Evolutionary conservation across 2,113 vertebrate genomes (phyloP), one percentile per base, ranked within the genome.

Genomic region (Rhinogobius similis): DNA sequence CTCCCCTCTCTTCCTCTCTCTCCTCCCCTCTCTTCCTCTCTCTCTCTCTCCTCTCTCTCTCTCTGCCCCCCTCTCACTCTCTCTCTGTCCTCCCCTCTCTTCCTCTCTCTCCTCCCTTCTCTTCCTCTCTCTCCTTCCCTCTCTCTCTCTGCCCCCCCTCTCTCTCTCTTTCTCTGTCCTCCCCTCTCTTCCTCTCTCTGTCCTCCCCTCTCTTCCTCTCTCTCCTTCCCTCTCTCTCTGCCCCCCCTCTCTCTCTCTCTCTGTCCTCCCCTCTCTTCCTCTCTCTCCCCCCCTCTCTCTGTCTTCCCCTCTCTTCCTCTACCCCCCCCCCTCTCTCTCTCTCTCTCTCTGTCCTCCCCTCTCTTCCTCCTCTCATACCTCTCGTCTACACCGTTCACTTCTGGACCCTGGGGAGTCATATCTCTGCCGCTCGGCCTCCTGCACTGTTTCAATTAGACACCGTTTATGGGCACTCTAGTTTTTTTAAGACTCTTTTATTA

Each of bases 401-500:
- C 61, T 73, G 52, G 62, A 65, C 64, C 71, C 81, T 39, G 72
- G 80, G 73, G 84, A 88, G 73, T 46, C 56, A 55, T 70, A 55
- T 72, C 75, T 71, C 70, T 71, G 74, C 79, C 62, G 11, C 87
- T 77, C 76, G 76, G 86, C 76, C 82, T 81, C 74, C 82, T 84
- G 78, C 84, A 89, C 82, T 81, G 74, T 88, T 91, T 90, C 78
- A 91, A 91, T 92, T 90, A 90, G 89, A 90, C 76, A 83, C 82
- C 71, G 74, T 91, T 92, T 92, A 88, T 86, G 81, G 83, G 72
- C 66, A 70, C 77, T 73, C 46, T 61, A 76, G 70, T 62, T 72
- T 77, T 79, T 66, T 87, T 71, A 66, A 69, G 64, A 26, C 13
- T 58, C 76, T 87, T 91, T 91, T 91, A 87, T 86, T 85, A 75